A percentile compares a stretch with the other conserved stretches of the same genome.
These are phyloP conservation scores for Muntiacus reevesi DNA, from an alignment of 2,113 vertebrate genomes.

Conservation along the genomic window DNA sequence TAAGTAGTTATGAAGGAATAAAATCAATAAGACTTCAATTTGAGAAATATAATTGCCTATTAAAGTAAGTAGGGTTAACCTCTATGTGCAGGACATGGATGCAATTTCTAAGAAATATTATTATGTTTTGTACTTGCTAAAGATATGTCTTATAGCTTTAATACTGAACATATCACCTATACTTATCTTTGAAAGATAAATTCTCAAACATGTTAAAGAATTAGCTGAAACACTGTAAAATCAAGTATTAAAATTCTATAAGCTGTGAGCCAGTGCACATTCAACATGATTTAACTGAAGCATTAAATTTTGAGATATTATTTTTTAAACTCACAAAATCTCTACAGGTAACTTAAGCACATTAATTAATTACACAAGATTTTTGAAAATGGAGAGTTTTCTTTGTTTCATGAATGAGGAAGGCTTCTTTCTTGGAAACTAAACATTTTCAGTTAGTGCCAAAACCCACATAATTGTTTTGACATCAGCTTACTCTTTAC, in stretches of 20 bases:
- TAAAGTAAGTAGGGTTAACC: not conserved
- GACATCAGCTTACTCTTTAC: not conserved
- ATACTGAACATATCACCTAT: not conserved
- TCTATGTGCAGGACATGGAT: not conserved
- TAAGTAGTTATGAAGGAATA: not conserved
- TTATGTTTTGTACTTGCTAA: not conserved
- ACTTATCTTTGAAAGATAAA: not conserved
- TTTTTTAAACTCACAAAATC: not conserved
- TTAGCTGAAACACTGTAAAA: not conserved
- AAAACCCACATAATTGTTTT: constrained; percentile 2
- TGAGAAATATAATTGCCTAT: not conserved
- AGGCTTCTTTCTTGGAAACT: not conserved
- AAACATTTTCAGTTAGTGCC: not conserved
- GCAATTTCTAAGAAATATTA: not conserved
- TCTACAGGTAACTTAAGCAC: not conserved
- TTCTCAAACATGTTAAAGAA: not conserved
- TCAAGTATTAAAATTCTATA: not conserved
- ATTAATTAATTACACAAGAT: not conserved
- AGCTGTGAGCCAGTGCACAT: not conserved
- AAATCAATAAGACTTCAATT: not conserved
- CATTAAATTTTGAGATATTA: not conserved
- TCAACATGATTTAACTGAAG: not conserved
- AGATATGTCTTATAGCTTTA: not conserved
- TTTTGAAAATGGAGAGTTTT: not conserved
- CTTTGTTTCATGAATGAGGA: not conserved